A percentile compares a stretch with the other conserved stretches of the same genome.
phyloP scores from a whole-genome alignment of 2,797 vertebrate genomes.

The Thalassophryne amazonica region DNA sequence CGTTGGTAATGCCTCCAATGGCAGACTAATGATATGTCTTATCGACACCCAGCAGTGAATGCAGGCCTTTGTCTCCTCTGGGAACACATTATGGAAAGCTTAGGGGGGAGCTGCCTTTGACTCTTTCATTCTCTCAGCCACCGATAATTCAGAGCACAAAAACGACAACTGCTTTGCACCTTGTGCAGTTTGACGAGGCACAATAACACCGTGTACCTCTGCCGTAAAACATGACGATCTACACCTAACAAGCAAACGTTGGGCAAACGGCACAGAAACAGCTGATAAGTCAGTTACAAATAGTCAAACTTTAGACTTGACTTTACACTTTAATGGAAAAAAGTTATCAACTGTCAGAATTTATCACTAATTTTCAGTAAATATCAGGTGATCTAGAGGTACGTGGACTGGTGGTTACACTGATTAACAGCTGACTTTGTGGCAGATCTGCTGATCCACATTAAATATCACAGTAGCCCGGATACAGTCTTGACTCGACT shows the following conservation, averaged over 20 bases:
- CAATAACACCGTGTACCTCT: constrained; percentile 32
- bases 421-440: no score
- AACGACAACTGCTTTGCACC: constrained; percentile 51
- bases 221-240: constrained; percentile 23
- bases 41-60: constrained; percentile 77
- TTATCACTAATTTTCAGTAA: not conserved
- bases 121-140: constrained; percentile 65
- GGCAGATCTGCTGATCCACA: no score
- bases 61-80: constrained; percentile 69
- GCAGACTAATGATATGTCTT: constrained; percentile 77
- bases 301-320: constrained; percentile 20
- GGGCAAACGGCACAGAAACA: constrained; percentile 22
- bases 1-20: constrained; percentile 69
- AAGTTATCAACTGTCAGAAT: constrained; percentile 15
- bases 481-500: no score
- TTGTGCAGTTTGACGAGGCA: constrained; percentile 39
- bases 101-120: constrained; percentile 69
- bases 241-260: constrained; percentile 34
- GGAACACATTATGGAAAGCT: constrained; percentile 71
- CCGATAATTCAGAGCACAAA: constrained; percentile 58
- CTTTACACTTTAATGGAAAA: constrained; percentile 34
- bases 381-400: not conserved
- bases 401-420: no score
- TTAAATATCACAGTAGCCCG: no score
- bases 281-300: constrained; percentile 38